Evolutionary conservation across 2,113 vertebrate genomes (phyloP).

Genomic region (Octodon degus): DNA sequence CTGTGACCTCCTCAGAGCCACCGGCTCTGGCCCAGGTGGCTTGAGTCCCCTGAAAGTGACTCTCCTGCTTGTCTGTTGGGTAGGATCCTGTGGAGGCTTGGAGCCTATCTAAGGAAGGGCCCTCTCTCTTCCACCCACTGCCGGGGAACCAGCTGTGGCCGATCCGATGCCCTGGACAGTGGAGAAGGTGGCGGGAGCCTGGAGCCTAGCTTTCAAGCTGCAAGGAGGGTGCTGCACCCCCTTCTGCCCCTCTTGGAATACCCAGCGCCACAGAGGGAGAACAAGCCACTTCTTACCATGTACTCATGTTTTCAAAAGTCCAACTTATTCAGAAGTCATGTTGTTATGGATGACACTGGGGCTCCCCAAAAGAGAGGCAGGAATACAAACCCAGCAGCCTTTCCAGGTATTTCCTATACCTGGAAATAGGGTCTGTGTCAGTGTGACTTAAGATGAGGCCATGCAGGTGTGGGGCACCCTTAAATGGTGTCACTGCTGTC

Average conservation of each 20-base stretch:
- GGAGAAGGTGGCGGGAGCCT: fast-evolving
- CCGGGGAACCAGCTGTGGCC: fast-evolving
- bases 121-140: background rate
- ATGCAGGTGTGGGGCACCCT: background rate
- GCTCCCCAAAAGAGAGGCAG: background rate
- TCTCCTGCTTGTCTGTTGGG: background rate
- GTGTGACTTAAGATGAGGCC: background rate
- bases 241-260: background rate
- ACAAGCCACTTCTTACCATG: background rate
- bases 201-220: fast-evolving
- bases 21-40: background rate
- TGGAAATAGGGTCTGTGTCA: background rate
- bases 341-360: background rate
- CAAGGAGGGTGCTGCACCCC: background rate
- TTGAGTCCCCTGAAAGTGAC: fast-evolving
- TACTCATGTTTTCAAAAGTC: too few species aligned
- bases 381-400: background rate
- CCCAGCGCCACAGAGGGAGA: background rate
- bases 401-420: too few species aligned
- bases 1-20: fast-evolving
- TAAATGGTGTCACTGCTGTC: background rate
- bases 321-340: background rate
- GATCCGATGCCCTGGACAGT: fast-evolving
- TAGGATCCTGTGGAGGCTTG: background rate
- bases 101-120: background rate